Base-by-base conservation (phyloP, 64 coral and sea anemone genomes). In the Catalaphyllia jardinei region DNA sequence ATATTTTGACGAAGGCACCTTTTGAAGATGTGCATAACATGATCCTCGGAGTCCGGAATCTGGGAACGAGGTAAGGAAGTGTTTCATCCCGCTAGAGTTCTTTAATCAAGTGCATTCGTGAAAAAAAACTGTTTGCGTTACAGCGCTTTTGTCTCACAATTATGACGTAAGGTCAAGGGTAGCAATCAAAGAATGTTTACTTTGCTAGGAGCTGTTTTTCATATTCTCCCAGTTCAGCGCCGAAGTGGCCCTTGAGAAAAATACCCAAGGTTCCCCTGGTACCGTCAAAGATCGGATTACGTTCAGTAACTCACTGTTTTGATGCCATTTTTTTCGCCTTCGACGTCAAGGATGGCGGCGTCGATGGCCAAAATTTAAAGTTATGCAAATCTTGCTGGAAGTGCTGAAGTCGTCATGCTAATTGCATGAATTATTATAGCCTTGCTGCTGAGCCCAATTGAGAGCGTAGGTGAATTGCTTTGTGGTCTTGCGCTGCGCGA, bases 171-270 rank as follows among this genome's bases (percentile, higher is more conserved):
- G 62, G 81, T 85, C 81, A 85, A 85, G 81, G 63, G 38, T 20
- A 71, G 62, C 81, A 51, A 85, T 85, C 81, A 85, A 85, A 38
- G 81, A 51, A 71, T 85, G 35, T 85, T 79, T 71, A 51, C 8
- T 85, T 83, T 50, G 19, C 29, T 18, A 20, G 2, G 19, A 38
- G 20, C 62, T 81, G 19, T 52, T 24, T 10, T 46, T 31, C 11
- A 29, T 20, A 80, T 80, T 29, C 78, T 31, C 17, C 14, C 19
- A 30, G 13, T 1, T 35, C 0, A 14, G 54, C 54, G 54, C 54
- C 54, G 15, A 57, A 57, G 54, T 13, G 54, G 12, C 1, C 24
- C 79, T 85, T 85, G 35, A 85, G 29, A 85, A 85, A 35, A 85
- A 85, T 85, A 71, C 81, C 81, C 81, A 71, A 24, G 4, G 30